Conservation (phyloP, 2,113 vertebrate genomes). For the Ictalurus punctatus region DNA sequence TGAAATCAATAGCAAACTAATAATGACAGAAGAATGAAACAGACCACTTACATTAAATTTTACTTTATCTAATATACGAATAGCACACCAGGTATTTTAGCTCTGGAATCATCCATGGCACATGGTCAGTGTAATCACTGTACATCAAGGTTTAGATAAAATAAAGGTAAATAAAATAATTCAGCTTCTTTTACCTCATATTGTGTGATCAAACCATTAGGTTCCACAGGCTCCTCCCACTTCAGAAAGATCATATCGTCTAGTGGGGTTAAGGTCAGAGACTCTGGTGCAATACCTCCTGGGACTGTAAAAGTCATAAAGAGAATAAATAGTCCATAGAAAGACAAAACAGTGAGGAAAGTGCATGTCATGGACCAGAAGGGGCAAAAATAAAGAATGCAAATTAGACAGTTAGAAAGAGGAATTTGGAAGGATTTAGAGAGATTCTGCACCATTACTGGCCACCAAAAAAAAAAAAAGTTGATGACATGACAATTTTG, state of each 20-base stretch:
- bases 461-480: constrained; percentile 42
- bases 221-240: constrained; percentile 93
- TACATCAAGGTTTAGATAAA: neutral
- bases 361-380: neutral
- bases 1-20: neutral
- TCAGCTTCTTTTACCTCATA: constrained; percentile 80
- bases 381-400: constrained; percentile 19
- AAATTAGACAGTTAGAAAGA: constrained; percentile 2
- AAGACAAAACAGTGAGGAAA: neutral
- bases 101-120: neutral
- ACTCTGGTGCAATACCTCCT: constrained; percentile 87
- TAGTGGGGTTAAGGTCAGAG: constrained; percentile 86
- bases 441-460: constrained; percentile 48
- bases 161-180: neutral
- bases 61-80: neutral
- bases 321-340: neutral
- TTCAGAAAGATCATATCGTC: constrained; percentile 97
- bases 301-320: constrained; percentile 75
- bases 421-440: constrained; percentile 36
- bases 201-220: constrained; percentile 92
- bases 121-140: neutral
- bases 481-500: constrained; percentile 58
- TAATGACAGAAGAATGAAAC: neutral
- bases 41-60: neutral
- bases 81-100: neutral